Percentiles rank a stretch among this genome's conserved stretches.
Conservation (phyloP, 2,888 invertebrate genomes). For the Parasteatoda lunata region DNA sequence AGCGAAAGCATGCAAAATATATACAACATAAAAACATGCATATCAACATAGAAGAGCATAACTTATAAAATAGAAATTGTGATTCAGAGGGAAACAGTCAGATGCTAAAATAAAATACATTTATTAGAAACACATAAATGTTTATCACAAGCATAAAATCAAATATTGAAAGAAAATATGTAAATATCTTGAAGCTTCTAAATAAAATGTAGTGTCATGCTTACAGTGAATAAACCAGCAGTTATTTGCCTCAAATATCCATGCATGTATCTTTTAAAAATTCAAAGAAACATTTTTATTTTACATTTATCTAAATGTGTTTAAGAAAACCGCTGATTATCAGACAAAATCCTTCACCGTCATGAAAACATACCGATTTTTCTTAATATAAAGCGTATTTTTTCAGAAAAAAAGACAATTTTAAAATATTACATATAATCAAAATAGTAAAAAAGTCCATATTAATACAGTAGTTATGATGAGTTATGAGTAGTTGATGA, state of each 20-base stretch:
- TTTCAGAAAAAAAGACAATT: no score
- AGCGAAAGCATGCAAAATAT: constrained; percentile 37
- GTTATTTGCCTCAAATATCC: not conserved
- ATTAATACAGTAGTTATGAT: no score
- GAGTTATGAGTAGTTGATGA: no score
- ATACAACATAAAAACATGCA: constrained; percentile 17
- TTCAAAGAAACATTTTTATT: no score
- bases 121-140: constrained; percentile 12
- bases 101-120: constrained; percentile 27
- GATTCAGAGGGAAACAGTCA: constrained; percentile 3
- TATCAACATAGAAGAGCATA: not conserved
- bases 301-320: no score
- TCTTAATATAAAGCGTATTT: no score
- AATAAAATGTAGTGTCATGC: not conserved
- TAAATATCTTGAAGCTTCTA: not conserved
- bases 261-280: no score
- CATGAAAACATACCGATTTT: no score
- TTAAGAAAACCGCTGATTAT: no score
- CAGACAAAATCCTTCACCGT: no score
- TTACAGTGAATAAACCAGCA: constrained; percentile 2
- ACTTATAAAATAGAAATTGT: constrained; percentile 5
- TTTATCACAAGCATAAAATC: constrained; percentile 17
- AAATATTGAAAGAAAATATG: constrained; percentile 6
- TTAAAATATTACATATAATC: no score
- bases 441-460: no score